phyloP scores from a whole-genome alignment of 2,113 vertebrate genomes.

The Suricata suricatta region DNA sequence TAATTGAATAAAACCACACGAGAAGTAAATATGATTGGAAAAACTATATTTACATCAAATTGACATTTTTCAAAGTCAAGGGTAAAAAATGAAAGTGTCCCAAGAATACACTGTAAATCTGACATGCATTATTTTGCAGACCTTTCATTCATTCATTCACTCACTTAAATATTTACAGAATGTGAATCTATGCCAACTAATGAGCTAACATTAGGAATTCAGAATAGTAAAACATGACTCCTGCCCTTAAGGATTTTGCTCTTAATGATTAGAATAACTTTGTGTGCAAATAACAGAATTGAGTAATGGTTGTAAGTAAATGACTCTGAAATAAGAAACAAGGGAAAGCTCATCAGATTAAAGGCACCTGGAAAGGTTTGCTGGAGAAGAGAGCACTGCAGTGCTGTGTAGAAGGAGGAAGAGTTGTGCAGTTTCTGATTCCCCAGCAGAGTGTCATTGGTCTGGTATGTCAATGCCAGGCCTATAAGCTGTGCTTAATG shows the following conservation, averaged over 20 bases:
- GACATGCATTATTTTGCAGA: not conserved
- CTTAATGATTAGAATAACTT: not conserved
- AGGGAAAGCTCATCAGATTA: not conserved
- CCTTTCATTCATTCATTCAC: not conserved
- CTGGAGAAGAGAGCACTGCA: not conserved
- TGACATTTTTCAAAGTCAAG: not conserved
- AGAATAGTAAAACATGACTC: not conserved
- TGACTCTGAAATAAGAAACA: not conserved
- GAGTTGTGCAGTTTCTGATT: rapidly evolving
- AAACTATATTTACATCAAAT: not conserved
- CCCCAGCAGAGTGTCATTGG: rapidly evolving
- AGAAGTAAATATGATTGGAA: not conserved
- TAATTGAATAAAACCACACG: not conserved
- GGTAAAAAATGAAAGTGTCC: not conserved
- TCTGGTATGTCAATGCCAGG: rapidly evolving
- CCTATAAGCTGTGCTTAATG: not conserved
- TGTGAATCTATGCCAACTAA: not conserved
- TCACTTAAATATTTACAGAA: not conserved
- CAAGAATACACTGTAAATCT: rapidly evolving
- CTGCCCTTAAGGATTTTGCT: not conserved
- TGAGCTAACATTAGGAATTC: not conserved
- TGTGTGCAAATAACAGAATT: not conserved
- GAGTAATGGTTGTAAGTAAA: not conserved
- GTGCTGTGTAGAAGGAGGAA: not conserved
- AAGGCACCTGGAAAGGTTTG: not conserved